phyloP scores from a whole-genome alignment of 2,888 invertebrate genomes.

The Campoplex nolae region DNA sequence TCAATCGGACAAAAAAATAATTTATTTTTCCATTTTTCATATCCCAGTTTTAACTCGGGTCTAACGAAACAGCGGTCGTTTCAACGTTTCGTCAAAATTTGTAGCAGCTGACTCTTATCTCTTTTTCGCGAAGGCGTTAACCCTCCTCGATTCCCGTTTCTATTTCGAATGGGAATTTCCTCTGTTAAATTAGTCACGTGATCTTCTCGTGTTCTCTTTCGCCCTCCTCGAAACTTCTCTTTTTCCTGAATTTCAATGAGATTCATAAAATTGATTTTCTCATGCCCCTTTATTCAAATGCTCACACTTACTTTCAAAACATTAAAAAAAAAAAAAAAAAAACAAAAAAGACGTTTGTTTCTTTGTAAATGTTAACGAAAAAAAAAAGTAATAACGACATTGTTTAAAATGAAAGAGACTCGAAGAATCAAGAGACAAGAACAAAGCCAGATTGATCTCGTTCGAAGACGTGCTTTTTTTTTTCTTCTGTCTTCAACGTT shows the following conservation, averaged over 20 bases:
- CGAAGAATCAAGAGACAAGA: slow-evolving; percentile 1
- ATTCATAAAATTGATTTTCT: not conserved
- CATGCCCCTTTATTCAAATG: not conserved
- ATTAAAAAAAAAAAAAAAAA: not conserved
- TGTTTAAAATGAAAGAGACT: not conserved
- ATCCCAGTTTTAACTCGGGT: not conserved
- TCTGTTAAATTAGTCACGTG: slow-evolving; percentile 37
- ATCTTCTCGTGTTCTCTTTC: slow-evolving; percentile 21
- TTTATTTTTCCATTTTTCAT: not conserved
- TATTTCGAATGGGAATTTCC: slow-evolving; percentile 69
- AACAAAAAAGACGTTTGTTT: too few relatives aligned
- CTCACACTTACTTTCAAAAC: not conserved
- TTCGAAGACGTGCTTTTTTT: not conserved
- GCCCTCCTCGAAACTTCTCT: slow-evolving; percentile 52
- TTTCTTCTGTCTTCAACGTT: not conserved
- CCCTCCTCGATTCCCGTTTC: slow-evolving; percentile 38
- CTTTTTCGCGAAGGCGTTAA: slow-evolving; percentile 43
- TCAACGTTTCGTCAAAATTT: not conserved
- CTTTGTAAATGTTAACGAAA: too few relatives aligned
- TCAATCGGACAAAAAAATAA: not conserved
- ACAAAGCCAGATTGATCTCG: slow-evolving; percentile 28
- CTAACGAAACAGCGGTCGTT: not conserved
- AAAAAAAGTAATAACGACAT: not conserved
- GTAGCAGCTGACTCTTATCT: slow-evolving; percentile 14
- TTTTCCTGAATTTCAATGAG: not conserved